Conservation (phyloP, 2,113 vertebrate species). For the Pituophis catenifer region DNA sequence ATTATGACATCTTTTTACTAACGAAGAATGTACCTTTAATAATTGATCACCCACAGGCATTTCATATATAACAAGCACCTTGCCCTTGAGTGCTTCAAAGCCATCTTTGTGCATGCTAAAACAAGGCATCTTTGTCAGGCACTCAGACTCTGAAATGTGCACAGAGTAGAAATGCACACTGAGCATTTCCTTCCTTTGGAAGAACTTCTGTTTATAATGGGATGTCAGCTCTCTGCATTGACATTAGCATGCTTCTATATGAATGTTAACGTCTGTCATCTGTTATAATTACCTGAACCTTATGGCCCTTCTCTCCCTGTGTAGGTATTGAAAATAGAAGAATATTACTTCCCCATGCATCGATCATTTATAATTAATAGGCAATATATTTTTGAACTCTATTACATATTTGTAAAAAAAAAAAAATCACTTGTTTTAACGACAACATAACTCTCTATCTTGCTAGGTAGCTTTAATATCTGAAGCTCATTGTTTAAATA, state of each 20-base stretch:
- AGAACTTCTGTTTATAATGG: not conserved
- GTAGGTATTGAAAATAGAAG: not conserved
- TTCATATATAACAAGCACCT: constrained; percentile 36
- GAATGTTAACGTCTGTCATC: not conserved
- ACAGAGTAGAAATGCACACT: not conserved
- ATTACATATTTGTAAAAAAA: not conserved
- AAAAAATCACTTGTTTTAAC: not conserved
- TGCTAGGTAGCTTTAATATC: not conserved
- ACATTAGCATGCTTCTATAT: not conserved
- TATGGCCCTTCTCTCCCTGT: not conserved
- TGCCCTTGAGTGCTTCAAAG: constrained; percentile 5
- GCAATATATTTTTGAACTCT: not conserved
- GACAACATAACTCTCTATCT: not conserved
- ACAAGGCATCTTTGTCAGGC: not conserved
- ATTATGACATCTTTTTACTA: constrained; percentile 19
- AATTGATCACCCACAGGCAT: constrained; percentile 44
- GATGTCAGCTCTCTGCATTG: not conserved
- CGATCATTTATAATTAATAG: not conserved
- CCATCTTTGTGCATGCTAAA: not conserved
- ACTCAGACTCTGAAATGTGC: not conserved
- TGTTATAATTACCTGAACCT: not conserved
- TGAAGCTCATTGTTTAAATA: not conserved
- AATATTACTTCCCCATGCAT: not conserved
- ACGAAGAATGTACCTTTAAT: constrained; percentile 33
- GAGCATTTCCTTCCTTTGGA: not conserved